Base-by-base conservation (phyloP, 35 echinoderm and acorn worm species). In the Strongylocentrotus purpuratus region DNA sequence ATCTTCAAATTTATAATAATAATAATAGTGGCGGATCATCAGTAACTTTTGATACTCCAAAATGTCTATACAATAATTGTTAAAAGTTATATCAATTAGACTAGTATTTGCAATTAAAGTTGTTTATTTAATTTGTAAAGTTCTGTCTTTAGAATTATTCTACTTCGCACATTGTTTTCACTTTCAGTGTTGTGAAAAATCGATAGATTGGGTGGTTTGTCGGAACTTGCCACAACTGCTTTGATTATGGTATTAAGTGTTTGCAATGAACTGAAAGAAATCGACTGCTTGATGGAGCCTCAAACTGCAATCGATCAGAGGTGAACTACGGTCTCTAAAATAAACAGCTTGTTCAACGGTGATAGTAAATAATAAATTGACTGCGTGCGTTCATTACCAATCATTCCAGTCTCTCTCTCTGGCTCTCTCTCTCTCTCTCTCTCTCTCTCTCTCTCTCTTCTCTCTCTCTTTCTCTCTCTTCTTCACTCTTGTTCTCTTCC, bases 181-280 rank as follows among this genome's bases (percentile, higher is more conserved):
- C n/a, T n/a, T 78, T 78, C 20, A 7, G 28, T 22, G 65, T n/a
- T 78, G 65, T 28, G 20, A 78, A 28, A 78, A 28, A 78, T 78
- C 65, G 65, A 78, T 78, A 78, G 65, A 78, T 78, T 4, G 65
- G 4, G 22, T 15, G 52, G 20, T 28, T 28, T 22, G 20, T n/a
- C 3, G 65, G 18, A 78, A 22, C 28, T 78, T 78, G 65, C 65
- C 4, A 78, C 65, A 78, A n/a, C 65, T 78, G 65, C 25, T 78
- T 78, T 78, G 7, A 78, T 78, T 78, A 78, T 78, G 25, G 65
- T 22, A 28, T 78, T 78, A 78, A 78, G 65, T 78, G 65, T 78
- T 78, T 78, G 22, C 65, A 78, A 78, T 78, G 65, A 78, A 78
- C 20, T 78, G 65, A 78, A 78, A 78, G 65, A 78, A 78, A 78